Base-by-base conservation (phyloP, 2,797 vertebrate genomes). In the Rhabdophis nuchalis region DNA sequence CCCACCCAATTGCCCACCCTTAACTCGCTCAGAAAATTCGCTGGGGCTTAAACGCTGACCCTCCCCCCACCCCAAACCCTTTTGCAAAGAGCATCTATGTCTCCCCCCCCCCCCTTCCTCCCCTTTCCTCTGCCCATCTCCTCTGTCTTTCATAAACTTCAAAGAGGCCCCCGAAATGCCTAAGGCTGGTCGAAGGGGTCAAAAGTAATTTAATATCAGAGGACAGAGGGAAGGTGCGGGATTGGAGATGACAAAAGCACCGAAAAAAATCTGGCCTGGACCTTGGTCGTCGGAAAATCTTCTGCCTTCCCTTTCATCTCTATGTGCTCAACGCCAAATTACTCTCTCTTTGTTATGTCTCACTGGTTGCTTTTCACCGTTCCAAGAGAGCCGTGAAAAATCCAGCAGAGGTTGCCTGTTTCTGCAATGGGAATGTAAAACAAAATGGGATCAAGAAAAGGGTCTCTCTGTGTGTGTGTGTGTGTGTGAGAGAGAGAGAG, bases 321-420 rank as follows among this genome's bases (percentile, higher is more conserved):
- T 56, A 50, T 64, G 88, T 32, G 85, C 85, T 87, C 56, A 5
- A 54, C 3, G 16, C 85, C 87, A 92, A 92, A 93, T 93, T 92
- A 93, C 5, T 61, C 64, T 82, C 32, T 93, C 94, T 96, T 86
- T 90, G 87, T 96, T 94, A 93, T 92, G 92, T 94, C 91, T 93
- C 32, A 95, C 93, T 95, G 95, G 93, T 1, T 93, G 95, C 90
- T 92, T 96, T 95, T 96, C 93, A 90, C 93, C 90, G 90, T 96
- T 95, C 86, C 90, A 93, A 60, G 88, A 91, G 90, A 94, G 94
- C 93, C n/a, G 4, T 95, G 27, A 60, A 92, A 94, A 92, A 94
- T 94, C 72, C 64, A 93, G 95, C 94, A 88, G 91, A 89, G 86
- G 93, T 90, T 92, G 94, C 93, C 94, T 93, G 57, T 91, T 93